Conservation (phyloP, 2,113 vertebrate genomes). For the Pterocles burchelli region DNA sequence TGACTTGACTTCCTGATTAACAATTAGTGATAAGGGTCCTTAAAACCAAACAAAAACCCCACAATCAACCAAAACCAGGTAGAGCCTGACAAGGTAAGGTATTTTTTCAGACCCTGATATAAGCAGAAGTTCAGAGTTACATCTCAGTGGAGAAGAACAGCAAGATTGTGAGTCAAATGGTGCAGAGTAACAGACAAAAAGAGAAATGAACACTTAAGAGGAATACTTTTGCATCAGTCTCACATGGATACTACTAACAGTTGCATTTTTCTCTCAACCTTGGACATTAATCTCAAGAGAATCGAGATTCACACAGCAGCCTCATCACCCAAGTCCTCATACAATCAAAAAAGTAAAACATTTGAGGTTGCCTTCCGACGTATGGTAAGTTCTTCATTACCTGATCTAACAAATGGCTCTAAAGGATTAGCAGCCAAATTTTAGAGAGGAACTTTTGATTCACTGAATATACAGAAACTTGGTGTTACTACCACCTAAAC, state of each 20-base stretch:
- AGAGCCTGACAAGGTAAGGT: background rate
- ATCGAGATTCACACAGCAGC: background rate
- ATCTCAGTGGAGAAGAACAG: background rate
- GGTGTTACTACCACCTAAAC: background rate
- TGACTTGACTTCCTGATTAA: background rate
- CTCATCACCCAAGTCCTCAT: background rate
- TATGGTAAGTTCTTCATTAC: background rate
- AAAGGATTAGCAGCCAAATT: background rate
- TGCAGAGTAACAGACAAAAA: background rate
- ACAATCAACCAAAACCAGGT: background rate
- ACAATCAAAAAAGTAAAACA: background rate
- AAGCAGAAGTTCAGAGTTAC: background rate
- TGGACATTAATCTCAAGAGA: background rate
- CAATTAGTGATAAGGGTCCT: background rate
- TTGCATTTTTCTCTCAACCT: background rate
- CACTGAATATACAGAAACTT: background rate
- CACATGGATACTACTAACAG: background rate
- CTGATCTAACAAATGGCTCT: background rate
- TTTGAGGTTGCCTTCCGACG: background rate
- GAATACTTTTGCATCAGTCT: background rate
- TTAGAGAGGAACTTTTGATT: background rate
- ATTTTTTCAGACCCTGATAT: background rate
- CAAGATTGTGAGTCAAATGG: background rate
- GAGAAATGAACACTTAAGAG: background rate
- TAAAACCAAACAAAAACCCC: background rate